Percentiles rank a stretch among this genome's conserved stretches.
Conservation (phyloP, 2,113 vertebrate genomes). For the Tachycineta bicolor region DNA sequence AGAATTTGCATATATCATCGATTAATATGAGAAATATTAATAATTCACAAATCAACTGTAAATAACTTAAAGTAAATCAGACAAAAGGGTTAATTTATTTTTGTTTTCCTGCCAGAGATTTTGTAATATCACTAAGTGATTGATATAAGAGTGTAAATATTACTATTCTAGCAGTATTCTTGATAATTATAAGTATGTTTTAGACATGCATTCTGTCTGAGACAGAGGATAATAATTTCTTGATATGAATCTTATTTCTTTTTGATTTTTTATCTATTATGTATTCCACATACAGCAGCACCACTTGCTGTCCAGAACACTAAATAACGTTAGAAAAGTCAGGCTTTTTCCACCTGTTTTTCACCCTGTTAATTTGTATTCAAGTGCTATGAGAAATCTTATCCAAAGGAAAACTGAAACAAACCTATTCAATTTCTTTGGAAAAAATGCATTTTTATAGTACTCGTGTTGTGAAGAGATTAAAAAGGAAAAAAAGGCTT, state of each 20-base stretch:
- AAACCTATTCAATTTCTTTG: neutral
- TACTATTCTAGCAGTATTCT: neutral
- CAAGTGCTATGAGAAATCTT: neutral
- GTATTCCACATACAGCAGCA: conserved; percentile 17
- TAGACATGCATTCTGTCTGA: neutral
- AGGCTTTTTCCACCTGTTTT: neutral
- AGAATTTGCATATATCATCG: neutral
- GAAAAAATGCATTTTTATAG: neutral
- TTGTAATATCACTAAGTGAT: neutral
- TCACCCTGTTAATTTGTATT: neutral
- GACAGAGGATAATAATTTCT: neutral
- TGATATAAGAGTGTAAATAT: neutral
- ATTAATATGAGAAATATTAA: neutral
- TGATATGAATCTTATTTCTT: neutral
- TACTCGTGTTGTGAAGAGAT: neutral
- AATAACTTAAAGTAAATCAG: neutral
- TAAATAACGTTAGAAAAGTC: neutral
- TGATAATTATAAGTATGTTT: neutral
- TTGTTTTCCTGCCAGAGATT: neutral
- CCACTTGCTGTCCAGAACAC: neutral
- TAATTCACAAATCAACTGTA: neutral
- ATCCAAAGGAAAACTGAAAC: neutral
- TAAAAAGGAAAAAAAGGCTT: neutral
- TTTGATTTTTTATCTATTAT: neutral
- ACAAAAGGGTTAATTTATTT: neutral